Evolutionary conservation across 35 echinoderm and acorn worm genomes (phyloP).

Genomic region (Lytechinus pictus): DNA sequence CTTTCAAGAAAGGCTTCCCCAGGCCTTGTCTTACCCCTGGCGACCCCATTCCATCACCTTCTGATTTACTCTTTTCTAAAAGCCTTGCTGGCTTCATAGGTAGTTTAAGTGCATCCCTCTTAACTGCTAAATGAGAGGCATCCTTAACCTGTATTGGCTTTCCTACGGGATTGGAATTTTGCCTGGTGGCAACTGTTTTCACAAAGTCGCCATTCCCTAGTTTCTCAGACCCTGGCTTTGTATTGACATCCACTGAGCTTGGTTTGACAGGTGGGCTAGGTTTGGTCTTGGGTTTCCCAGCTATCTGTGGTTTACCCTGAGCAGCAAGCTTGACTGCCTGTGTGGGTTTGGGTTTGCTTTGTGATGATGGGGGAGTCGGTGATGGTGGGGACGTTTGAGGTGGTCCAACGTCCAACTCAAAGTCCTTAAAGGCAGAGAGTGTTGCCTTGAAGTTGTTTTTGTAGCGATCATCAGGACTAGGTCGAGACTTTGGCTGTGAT

Average conservation of each 20-base stretch:
- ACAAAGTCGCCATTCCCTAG: neutral
- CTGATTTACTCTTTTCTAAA: slow-evolving; percentile 36
- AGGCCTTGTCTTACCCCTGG: neutral
- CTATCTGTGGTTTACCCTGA: slow-evolving; percentile 17
- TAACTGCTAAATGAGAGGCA: neutral
- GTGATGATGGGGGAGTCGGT: neutral
- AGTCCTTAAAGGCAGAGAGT: slow-evolving; percentile 18
- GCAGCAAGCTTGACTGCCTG: neutral
- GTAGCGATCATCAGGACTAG: neutral
- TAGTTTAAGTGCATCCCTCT: slow-evolving; percentile 11
- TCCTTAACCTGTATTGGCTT: neutral
- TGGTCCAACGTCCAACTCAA: slow-evolving; percentile 4
- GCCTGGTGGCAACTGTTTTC: slow-evolving; percentile 23
- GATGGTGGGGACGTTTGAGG: neutral
- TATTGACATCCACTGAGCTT: neutral
- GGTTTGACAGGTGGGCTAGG: slow-evolving; percentile 23
- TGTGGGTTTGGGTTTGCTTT: neutral
- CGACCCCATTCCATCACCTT: neutral
- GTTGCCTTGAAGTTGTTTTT: slow-evolving; percentile 41
- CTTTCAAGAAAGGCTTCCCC: neutral
- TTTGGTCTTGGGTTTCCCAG: slow-evolving; percentile 28
- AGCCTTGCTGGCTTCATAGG: neutral
- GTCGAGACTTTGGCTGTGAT: slow-evolving; percentile 8
- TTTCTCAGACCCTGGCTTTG: neutral
- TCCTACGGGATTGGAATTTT: neutral